These are phyloP conservation scores for Aphidius ervi DNA, from an alignment of 1,140 invertebrate genomes.

Conservation along the genomic window DNA sequence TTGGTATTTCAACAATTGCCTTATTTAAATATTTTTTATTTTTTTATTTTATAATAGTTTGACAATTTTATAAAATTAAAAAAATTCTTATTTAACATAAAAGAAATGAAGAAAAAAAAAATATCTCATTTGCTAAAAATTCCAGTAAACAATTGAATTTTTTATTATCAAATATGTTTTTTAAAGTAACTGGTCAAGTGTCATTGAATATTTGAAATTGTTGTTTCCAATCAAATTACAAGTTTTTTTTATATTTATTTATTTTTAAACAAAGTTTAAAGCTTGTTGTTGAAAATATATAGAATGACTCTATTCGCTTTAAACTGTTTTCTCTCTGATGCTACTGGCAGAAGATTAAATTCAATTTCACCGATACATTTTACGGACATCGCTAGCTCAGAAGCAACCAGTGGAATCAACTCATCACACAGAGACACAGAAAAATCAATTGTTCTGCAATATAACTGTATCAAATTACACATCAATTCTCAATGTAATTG, in stretches of 20 bases:
- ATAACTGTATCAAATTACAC: neutral
- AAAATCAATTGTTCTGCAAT: neutral
- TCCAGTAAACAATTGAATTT: no score
- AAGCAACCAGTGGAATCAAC: conserved; percentile 20
- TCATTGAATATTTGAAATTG: neutral
- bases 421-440: no score
- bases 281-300: neutral
- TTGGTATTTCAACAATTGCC: no score
- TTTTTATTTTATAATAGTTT: no score
- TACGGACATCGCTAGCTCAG: conserved; percentile 24
- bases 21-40: no score
- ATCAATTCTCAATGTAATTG: neutral
- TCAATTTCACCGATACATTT: conserved; percentile 34
- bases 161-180: no score
- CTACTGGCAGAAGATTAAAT: conserved; percentile 36
- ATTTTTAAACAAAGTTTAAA: no score
- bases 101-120: no score
- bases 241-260: conserved; percentile 2
- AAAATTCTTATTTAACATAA: no score
- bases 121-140: no score
- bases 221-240: conserved; percentile 16
- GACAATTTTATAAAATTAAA: no score
- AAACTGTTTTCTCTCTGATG: conserved; percentile 1
- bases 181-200: neutral
- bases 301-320: neutral